Conservation (phyloP, 2,888 invertebrate species). For the Ochropleura plecta region DNA sequence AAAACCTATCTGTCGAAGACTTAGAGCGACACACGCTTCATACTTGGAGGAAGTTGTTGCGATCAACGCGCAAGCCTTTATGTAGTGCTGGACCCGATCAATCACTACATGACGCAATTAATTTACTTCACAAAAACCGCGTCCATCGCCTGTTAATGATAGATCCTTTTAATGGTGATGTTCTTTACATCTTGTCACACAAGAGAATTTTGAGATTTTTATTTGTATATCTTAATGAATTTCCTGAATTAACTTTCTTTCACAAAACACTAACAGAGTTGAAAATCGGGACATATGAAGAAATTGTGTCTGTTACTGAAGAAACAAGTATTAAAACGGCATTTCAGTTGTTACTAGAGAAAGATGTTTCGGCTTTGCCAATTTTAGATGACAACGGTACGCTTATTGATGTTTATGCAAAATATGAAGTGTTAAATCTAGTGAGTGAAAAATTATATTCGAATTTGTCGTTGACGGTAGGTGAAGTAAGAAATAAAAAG, state of each 20-base stretch:
- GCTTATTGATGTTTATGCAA: slow-evolving; percentile 87
- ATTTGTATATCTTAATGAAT: slow-evolving; percentile 88
- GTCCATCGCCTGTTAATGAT: slow-evolving; percentile 86
- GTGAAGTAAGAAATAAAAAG: slow-evolving; percentile 96
- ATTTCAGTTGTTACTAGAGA: slow-evolving; percentile 85
- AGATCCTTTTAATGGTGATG: slow-evolving; percentile 85
- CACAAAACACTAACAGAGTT: slow-evolving; percentile 85
- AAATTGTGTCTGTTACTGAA: slow-evolving; percentile 84
- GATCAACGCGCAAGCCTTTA: slow-evolving; percentile 82
- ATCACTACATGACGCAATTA: slow-evolving; percentile 87
- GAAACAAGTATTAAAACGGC: slow-evolving; percentile 84
- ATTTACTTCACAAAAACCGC: slow-evolving; percentile 84
- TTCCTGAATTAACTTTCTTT: slow-evolving; percentile 88
- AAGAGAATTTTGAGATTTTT: slow-evolving; percentile 87
- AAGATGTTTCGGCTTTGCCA: slow-evolving; percentile 87
- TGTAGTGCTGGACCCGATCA: slow-evolving; percentile 86
- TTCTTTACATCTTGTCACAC: slow-evolving; percentile 86
- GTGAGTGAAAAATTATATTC: slow-evolving; percentile 98
- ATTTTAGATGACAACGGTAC: slow-evolving; percentile 84
- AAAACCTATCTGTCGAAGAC: slow-evolving; percentile 85
- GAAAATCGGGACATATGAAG: slow-evolving; percentile 87
- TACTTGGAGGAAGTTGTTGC: slow-evolving; percentile 86
- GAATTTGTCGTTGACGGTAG: slow-evolving; percentile 96
- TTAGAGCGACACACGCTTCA: slow-evolving; percentile 87
- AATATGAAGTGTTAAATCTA: slow-evolving; percentile 92